These are phyloP conservation scores for Podabrus alpinus DNA, from an alignment of 2,888 invertebrate genomes.

Conservation along the genomic window DNA sequence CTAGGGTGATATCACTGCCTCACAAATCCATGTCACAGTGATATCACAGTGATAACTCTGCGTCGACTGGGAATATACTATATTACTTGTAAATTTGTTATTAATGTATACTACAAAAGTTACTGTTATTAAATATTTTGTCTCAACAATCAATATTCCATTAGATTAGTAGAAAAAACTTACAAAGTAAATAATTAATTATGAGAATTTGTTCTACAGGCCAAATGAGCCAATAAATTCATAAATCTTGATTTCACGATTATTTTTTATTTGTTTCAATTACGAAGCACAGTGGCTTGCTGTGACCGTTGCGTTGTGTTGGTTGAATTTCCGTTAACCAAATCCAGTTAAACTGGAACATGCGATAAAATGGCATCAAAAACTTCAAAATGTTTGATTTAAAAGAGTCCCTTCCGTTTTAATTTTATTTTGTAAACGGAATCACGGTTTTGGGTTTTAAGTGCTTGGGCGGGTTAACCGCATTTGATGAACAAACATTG, in stretches of 20 bases:
- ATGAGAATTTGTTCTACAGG: background rate
- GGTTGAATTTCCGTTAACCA: background rate
- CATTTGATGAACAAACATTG: background rate
- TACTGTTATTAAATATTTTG: background rate
- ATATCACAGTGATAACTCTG: too few species aligned
- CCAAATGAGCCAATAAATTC: background rate
- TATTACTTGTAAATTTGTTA: background rate
- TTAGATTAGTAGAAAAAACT: background rate
- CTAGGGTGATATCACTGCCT: too few species aligned
- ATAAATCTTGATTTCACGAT: background rate
- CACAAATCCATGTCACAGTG: too few species aligned
- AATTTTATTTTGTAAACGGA: background rate
- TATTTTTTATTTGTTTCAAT: background rate
- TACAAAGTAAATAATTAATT: background rate
- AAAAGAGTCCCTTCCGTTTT: background rate
- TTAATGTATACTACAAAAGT: background rate
- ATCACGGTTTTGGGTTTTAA: background rate
- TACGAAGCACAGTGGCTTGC: background rate
- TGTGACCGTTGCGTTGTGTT: background rate
- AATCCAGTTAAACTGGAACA: background rate
- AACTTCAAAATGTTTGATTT: background rate
- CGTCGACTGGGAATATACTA: too few species aligned
- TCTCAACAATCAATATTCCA: background rate
- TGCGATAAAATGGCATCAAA: background rate
- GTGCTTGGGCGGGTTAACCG: background rate